These are phyloP conservation scores for Bombus waltoni DNA, from an alignment of 1,140 invertebrate genomes.

Conservation along the genomic window DNA sequence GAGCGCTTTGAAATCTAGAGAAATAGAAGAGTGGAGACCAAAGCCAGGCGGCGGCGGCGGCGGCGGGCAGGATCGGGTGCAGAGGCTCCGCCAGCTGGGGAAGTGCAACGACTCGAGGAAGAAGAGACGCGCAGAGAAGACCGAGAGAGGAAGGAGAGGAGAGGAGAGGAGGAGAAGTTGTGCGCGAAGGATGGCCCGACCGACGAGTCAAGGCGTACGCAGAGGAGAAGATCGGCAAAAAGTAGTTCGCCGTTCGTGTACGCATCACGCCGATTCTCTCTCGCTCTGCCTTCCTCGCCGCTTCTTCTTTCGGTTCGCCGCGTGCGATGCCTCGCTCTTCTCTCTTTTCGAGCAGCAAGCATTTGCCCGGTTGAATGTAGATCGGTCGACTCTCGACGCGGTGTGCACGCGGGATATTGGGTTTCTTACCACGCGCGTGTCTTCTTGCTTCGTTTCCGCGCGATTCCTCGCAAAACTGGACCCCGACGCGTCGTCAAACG, in stretches of 20 bases:
- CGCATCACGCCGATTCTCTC: constrained; percentile 61
- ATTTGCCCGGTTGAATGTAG: constrained; percentile 18
- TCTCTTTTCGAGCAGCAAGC: background rate
- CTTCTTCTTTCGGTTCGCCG: constrained; percentile 36
- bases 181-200: constrained; percentile 66
- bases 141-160: constrained; percentile 40
- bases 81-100: constrained; percentile 44
- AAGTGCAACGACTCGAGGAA: constrained; percentile 59
- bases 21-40: constrained; percentile 78
- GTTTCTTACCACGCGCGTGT: constrained; percentile 7
- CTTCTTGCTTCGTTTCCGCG: constrained; percentile 15
- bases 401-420: constrained; percentile 33
- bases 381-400: constrained; percentile 26
- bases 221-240: constrained; percentile 77
- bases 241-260: constrained; percentile 78
- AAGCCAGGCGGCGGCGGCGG: constrained; percentile 58
- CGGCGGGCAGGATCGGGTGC: constrained; percentile 62
- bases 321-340: background rate
- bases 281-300: background rate
- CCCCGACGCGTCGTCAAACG: background rate
- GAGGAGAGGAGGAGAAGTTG: background rate
- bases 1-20: constrained; percentile 81
- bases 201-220: constrained; percentile 71
- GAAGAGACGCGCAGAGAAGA: constrained; percentile 66
- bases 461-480: constrained; percentile 22